These are phyloP conservation scores for Nibea albiflora DNA, from an alignment of 2,113 vertebrate genomes.

Conservation along the genomic window DNA sequence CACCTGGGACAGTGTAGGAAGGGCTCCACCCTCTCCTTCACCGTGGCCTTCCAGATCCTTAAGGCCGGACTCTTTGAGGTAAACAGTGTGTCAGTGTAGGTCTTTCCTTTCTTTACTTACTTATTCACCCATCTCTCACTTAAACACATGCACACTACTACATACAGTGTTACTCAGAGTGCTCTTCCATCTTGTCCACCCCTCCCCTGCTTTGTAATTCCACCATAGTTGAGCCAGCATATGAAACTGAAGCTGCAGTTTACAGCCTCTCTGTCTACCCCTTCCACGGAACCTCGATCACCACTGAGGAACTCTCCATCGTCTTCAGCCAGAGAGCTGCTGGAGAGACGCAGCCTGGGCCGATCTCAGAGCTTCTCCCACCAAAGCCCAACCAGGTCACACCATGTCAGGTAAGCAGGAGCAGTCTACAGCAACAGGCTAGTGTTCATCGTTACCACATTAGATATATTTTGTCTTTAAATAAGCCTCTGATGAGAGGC, in stretches of 20 bases:
- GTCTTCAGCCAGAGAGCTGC: slow-evolving; percentile 79
- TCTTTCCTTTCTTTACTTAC: too few relatives aligned
- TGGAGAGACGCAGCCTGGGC: slow-evolving; percentile 83
- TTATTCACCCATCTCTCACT: too few relatives aligned
- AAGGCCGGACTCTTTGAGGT: slow-evolving; percentile 90
- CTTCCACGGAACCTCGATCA: slow-evolving; percentile 81
- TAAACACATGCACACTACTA: too few relatives aligned
- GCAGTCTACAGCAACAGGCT: not conserved
- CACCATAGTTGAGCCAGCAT: slow-evolving; percentile 87
- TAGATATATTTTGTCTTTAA: not conserved
- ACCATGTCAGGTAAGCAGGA: slow-evolving; percentile 85
- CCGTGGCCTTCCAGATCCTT: slow-evolving; percentile 90
- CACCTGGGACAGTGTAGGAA: slow-evolving; percentile 89
- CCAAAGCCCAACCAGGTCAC: slow-evolving; percentile 85
- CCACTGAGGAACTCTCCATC: slow-evolving; percentile 85
- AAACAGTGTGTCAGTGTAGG: not conserved
- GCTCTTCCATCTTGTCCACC: not conserved
- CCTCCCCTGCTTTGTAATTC: not conserved
- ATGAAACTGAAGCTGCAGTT: slow-evolving; percentile 95
- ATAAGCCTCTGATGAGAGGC: not conserved
- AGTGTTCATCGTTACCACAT: not conserved
- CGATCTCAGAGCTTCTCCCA: slow-evolving; percentile 91
- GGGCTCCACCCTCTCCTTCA: slow-evolving; percentile 88
- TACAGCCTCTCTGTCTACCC: slow-evolving; percentile 85
- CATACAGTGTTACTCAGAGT: not conserved